phyloP scores from a whole-genome alignment of 37 sponge, comb jelly and placozoan genomes.

The Ianthella basta region DNA sequence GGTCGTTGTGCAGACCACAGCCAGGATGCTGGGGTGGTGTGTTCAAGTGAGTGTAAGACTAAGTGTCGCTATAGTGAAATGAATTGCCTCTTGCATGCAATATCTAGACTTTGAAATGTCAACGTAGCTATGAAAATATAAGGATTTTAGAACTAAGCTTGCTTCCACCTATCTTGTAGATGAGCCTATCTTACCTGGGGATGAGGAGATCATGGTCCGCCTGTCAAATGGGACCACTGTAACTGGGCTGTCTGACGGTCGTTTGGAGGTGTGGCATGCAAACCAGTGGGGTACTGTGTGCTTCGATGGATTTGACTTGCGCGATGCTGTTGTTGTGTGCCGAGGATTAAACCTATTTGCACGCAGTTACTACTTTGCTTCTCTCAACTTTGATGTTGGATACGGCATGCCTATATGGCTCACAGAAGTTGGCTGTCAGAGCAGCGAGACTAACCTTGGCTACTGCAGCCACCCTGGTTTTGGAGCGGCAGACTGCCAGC shows the following conservation, averaged over 20 bases:
- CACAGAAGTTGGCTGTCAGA: slow-evolving; percentile 16
- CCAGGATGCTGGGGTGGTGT: slow-evolving; percentile 38
- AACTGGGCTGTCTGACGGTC: not conserved
- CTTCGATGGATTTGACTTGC: not conserved
- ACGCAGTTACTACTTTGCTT: not conserved
- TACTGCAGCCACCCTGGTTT: slow-evolving; percentile 31
- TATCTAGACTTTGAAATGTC: no score
- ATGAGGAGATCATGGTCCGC: not conserved
- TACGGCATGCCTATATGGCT: slow-evolving; percentile 25
- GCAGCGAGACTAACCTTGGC: slow-evolving; percentile 32
- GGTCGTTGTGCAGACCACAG: not conserved
- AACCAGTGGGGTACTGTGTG: slow-evolving; percentile 19
- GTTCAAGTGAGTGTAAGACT: slow-evolving; percentile 2
- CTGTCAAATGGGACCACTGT: not conserved
- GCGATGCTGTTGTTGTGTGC: slow-evolving; percentile 17
- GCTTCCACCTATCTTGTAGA: not conserved
- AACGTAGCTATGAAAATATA: no score
- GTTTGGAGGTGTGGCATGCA: not conserved
- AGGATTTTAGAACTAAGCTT: not conserved
- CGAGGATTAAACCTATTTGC: not conserved
- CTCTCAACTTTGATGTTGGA: not conserved
- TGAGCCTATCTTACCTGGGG: not conserved
- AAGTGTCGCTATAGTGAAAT: not conserved
- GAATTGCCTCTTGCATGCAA: no score
- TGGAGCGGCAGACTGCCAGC: slow-evolving; percentile 27